Conservation (phyloP, 1,140 invertebrate genomes). For the Drosophila insularis region DNA sequence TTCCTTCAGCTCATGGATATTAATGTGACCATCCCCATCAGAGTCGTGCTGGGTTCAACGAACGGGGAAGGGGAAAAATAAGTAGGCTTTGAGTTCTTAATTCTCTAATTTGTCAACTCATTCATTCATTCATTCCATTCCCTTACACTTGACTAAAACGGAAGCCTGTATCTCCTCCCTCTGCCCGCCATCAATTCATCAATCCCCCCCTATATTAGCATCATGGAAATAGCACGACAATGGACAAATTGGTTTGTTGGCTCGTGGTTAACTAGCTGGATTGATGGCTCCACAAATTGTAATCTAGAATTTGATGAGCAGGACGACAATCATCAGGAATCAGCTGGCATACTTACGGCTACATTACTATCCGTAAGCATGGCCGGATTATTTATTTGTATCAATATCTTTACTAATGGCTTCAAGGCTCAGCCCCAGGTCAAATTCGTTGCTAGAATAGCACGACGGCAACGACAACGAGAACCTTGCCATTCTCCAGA, state of each 20-base stretch:
- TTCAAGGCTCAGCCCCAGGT: not conserved
- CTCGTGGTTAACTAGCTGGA: slow-evolving; percentile 7
- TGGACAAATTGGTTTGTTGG: slow-evolving; percentile 10
- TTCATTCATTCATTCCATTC: not conserved
- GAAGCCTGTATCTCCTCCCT: too few species aligned
- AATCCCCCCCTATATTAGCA: not conserved
- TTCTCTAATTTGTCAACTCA: not conserved
- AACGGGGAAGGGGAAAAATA: slow-evolving; percentile 68
- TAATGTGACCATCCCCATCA: slow-evolving; percentile 89
- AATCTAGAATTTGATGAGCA: slow-evolving; percentile 15
- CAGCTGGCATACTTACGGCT: slow-evolving; percentile 42
- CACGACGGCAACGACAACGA: not conserved
- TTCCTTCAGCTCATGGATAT: slow-evolving; percentile 87
- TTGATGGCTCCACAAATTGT: not conserved
- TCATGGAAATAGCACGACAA: slow-evolving; percentile 22
- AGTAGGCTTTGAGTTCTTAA: not conserved
- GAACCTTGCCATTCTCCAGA: not conserved
- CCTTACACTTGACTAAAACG: not conserved
- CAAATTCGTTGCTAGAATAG: too few species aligned
- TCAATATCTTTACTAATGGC: slow-evolving; percentile 1
- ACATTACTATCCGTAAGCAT: slow-evolving; percentile 36
- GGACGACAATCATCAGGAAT: slow-evolving; percentile 16
- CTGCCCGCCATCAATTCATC: too few species aligned
- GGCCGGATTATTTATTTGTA: slow-evolving; percentile 17
- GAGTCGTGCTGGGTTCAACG: slow-evolving; percentile 90